These are phyloP conservation scores for Poecilobothrus nobilitatus DNA, from an alignment of 2,888 invertebrate genomes.

Conservation along the genomic window DNA sequence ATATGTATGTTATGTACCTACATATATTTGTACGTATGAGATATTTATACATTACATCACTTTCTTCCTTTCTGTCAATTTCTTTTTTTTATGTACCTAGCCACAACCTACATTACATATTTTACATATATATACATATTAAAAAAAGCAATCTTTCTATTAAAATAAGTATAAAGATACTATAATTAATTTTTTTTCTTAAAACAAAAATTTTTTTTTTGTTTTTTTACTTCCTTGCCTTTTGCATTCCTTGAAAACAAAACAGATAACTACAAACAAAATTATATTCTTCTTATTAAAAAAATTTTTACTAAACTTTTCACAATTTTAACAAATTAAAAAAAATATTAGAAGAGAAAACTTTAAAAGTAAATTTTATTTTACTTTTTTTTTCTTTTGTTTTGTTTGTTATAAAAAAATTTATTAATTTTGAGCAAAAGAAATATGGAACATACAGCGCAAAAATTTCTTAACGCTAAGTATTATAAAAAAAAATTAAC, in stretches of 20 bases:
- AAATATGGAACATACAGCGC: conserved; percentile 3
- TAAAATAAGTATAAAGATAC: too few relatives aligned
- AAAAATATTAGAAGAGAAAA: neutral
- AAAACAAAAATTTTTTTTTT: neutral
- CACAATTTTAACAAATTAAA: neutral
- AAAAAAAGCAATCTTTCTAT: too few relatives aligned
- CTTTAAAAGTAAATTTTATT: neutral
- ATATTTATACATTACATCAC: neutral
- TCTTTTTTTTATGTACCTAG: neutral
- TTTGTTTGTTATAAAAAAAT: neutral
- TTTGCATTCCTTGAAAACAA: neutral
- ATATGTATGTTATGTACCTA: too few relatives aligned
- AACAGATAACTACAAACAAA: neutral
- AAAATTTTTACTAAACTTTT: too few relatives aligned
- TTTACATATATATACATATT: neutral
- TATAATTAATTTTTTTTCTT: neutral
- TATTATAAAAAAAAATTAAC: neutral
- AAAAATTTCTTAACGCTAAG: neutral
- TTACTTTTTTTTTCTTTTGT: neutral
- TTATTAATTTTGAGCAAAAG: neutral
- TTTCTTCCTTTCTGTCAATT: neutral
- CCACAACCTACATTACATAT: neutral
- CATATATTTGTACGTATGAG: too few relatives aligned
- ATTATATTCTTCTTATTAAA: neutral
- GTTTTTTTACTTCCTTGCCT: neutral